Evolutionary conservation across 2,797 vertebrate species (phyloP).

Genomic region (Helarctos malayanus): DNA sequence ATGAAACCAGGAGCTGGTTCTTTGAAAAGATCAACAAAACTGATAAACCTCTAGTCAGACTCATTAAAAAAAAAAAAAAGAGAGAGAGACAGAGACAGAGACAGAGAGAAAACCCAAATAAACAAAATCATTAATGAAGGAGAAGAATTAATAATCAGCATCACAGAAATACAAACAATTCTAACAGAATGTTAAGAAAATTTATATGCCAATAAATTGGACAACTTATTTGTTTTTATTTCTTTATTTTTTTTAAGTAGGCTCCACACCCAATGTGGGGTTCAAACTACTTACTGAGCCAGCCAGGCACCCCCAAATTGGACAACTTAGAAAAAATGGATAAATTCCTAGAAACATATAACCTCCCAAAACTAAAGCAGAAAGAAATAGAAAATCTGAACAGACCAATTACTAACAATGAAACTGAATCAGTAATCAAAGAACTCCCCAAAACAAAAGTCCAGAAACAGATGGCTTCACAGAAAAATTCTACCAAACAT

Average conservation of each 20-base stretch:
- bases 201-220: not conserved
- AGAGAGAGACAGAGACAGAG: not conserved
- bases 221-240: not conserved
- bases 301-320: not conserved
- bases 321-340: not conserved
- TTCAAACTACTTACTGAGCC: not conserved
- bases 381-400: not conserved
- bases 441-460: not conserved
- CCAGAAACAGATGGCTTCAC: not conserved
- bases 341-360: not conserved
- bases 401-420: not conserved
- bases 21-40: not conserved
- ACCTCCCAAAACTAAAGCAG: not conserved
- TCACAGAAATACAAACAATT: not conserved
- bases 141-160: not conserved
- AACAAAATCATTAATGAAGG: not conserved
- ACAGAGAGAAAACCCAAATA: not conserved
- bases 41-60: not conserved
- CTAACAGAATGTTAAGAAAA: not conserved
- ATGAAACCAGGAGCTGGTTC: not conserved
- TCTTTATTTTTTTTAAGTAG: not conserved
- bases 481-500: not conserved
- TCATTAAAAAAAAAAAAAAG: not conserved
- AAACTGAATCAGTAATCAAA: not conserved
- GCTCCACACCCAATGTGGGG: not conserved